These are phyloP conservation scores for Odontomyia ornata DNA, from an alignment of 2,888 invertebrate genomes.

Conservation along the genomic window DNA sequence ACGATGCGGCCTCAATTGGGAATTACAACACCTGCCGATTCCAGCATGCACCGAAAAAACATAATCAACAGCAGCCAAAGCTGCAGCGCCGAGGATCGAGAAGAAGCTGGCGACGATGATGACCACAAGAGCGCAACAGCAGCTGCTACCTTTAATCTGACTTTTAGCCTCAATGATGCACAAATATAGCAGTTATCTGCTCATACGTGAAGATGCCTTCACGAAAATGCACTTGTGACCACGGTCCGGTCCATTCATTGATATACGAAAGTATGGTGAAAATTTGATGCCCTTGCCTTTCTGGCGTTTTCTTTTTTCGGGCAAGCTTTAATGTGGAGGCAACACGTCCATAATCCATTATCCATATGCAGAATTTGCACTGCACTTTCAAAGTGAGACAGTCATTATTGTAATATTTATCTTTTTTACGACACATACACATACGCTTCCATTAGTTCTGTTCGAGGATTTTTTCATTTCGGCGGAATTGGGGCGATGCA, in stretches of 20 bases:
- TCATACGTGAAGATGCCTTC: background rate
- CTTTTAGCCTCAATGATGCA: constrained; percentile 20
- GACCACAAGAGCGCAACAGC: background rate
- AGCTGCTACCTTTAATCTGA: constrained; percentile 13
- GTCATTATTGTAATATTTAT: background rate
- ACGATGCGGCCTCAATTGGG: background rate
- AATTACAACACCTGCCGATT: constrained; percentile 18
- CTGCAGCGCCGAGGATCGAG: background rate
- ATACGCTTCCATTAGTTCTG: background rate
- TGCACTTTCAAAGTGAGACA: background rate
- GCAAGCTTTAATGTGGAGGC: background rate
- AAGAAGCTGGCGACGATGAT: background rate
- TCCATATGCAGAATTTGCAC: background rate
- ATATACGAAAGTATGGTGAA: background rate
- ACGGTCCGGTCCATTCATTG: background rate
- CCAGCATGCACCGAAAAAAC: background rate
- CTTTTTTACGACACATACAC: background rate
- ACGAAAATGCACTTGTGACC: constrained; percentile 14
- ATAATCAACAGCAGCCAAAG: background rate
- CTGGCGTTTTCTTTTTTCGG: background rate
- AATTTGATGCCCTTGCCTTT: background rate
- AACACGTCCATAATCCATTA: constrained; percentile 1
- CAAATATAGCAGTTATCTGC: background rate
- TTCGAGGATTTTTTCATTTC: background rate
- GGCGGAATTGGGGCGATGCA: no score